Percentiles rank a stretch among this genome's conserved stretches.
Evolutionary conservation across 2,113 vertebrate species (phyloP).

Genomic region (Dipodomys spectabilis): DNA sequence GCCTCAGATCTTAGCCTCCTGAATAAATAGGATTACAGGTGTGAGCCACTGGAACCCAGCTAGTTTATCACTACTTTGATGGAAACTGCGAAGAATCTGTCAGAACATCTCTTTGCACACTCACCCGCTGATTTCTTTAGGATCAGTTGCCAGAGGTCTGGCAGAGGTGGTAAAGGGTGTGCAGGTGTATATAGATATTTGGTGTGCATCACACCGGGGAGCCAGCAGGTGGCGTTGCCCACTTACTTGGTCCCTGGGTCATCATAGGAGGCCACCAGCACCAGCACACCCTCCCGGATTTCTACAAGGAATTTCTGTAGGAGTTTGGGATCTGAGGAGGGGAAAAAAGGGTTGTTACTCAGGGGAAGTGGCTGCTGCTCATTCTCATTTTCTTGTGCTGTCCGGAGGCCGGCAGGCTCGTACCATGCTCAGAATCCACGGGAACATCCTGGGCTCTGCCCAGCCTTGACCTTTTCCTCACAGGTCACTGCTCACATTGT

Average conservation of each 20-base stretch:
- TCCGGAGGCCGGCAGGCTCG: too few relatives aligned
- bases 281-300: slow-evolving; percentile 84
- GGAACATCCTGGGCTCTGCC: neutral
- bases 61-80: neutral
- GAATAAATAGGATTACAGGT: too few relatives aligned
- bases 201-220: accelerated
- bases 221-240: neutral
- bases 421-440: neutral
- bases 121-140: neutral
- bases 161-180: neutral
- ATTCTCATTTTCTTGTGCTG: neutral
- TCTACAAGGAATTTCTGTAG: slow-evolving; percentile 86
- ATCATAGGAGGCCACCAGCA: slow-evolving; percentile 90
- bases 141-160: neutral
- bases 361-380: neutral
- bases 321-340: slow-evolving; percentile 77
- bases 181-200: neutral
- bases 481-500: neutral
- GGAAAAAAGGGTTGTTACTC: neutral
- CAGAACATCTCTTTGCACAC: neutral
- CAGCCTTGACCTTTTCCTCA: too few relatives aligned
- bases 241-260: slow-evolving; percentile 92
- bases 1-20: too few relatives aligned
- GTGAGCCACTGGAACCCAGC: neutral
- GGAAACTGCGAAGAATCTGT: too few relatives aligned